Conservation (phyloP, 2,797 vertebrate species). For the Enteromius viviparus region DNA sequence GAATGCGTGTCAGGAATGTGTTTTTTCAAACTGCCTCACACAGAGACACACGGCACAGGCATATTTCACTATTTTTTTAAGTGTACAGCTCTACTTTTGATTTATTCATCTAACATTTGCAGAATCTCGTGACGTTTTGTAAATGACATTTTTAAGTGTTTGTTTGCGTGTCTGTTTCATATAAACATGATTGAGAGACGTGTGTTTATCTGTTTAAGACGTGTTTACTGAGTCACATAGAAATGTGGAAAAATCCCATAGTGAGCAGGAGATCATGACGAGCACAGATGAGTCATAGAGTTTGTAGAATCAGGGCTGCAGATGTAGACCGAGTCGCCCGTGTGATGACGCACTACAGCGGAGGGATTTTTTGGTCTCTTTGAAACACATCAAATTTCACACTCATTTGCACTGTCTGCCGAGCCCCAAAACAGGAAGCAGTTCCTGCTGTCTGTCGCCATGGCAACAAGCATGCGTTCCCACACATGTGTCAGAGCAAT, state of each 20-base stretch:
- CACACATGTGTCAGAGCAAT: background rate
- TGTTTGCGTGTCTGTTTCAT: background rate
- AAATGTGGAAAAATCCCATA: background rate
- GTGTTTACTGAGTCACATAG: background rate
- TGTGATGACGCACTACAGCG: background rate
- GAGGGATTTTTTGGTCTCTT: background rate
- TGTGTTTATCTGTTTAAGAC: background rate
- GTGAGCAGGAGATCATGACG: background rate
- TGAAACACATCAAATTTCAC: background rate
- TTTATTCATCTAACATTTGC: too few relatives aligned
- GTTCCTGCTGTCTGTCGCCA: constrained; percentile 4
- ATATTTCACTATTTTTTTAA: too few relatives aligned
- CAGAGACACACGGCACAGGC: too few relatives aligned
- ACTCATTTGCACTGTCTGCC: background rate
- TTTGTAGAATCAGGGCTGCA: background rate
- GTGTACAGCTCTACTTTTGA: too few relatives aligned
- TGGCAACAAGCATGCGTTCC: background rate
- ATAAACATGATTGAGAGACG: background rate
- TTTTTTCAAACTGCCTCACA: too few relatives aligned
- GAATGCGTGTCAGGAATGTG: too few relatives aligned
- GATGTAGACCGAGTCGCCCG: background rate
- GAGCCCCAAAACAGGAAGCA: constrained; percentile 4
- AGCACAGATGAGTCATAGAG: too few relatives aligned
- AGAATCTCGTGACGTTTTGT: too few relatives aligned
- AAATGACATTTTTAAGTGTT: too few relatives aligned